A percentile compares a stretch with the other conserved stretches of the same genome.
Conservation (phyloP, 2,113 vertebrate genomes). For the Piprites chloris region DNA sequence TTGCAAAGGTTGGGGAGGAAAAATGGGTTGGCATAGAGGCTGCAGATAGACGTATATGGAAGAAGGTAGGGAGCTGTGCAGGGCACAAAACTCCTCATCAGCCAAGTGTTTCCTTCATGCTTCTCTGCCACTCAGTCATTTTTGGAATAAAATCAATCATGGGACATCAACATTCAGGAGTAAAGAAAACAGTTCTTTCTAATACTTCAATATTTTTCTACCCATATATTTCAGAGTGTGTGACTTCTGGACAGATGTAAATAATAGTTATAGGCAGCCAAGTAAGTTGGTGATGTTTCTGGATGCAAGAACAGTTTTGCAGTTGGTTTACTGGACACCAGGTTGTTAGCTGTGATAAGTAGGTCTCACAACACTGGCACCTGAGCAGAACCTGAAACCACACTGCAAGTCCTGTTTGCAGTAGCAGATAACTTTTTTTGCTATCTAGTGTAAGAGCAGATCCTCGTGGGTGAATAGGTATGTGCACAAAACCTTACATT, state of each 20-base stretch:
- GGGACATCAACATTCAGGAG: not conserved
- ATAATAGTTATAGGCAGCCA: not conserved
- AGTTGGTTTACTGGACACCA: not conserved
- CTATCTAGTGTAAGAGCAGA: not conserved
- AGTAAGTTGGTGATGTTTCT: not conserved
- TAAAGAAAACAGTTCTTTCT: not conserved
- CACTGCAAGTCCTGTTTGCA: not conserved
- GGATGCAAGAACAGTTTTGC: not conserved
- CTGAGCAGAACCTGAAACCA: not conserved
- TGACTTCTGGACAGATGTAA: not conserved
- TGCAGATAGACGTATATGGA: not conserved
- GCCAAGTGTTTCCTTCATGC: not conserved
- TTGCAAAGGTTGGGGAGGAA: not conserved
- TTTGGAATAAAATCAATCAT: not conserved
- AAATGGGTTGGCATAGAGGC: not conserved
- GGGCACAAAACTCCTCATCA: not conserved
- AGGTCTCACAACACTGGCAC: not conserved
- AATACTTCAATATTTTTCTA: not conserved
- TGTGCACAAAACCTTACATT: not conserved
- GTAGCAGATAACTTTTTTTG: not conserved
- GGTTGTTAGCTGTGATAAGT: not conserved
- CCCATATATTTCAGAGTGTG: not conserved
- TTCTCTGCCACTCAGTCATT: not conserved
- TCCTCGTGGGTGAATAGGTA: not conserved
- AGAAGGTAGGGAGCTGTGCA: not conserved